Conservation (phyloP, 2,888 invertebrate genomes). For the Meiosimyza decipiens region DNA sequence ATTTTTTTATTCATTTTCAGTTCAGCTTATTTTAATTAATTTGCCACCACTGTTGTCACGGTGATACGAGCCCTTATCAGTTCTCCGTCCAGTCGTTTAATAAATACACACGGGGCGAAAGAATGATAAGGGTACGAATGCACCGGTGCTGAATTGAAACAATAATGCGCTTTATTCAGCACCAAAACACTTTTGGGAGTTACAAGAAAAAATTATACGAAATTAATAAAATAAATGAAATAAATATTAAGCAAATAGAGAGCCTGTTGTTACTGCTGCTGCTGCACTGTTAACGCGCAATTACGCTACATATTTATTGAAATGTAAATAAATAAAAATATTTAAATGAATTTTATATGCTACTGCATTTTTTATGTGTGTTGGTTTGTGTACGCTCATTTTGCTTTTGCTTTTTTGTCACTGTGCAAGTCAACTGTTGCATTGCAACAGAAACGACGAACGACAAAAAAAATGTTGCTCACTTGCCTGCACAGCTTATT, state of each 20-base stretch:
- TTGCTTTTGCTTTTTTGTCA: slow-evolving; percentile 9
- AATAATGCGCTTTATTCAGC: slow-evolving; percentile 18
- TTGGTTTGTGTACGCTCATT: neutral
- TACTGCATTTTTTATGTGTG: neutral
- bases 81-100: slow-evolving; percentile 95
- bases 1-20: neutral
- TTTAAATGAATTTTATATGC: slow-evolving; percentile 9
- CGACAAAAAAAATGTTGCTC: neutral
- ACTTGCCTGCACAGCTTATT: slow-evolving; percentile 23
- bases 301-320: neutral
- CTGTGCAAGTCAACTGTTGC: slow-evolving; percentile 37
- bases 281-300: neutral
- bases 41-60: slow-evolving; percentile 68
- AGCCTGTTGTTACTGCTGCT: too few species aligned
- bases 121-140: slow-evolving; percentile 91
- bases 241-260: neutral
- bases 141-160: slow-evolving; percentile 58
- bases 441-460: neutral
- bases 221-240: slow-evolving; percentile 11
- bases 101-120: slow-evolving; percentile 84
- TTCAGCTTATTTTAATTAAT: slow-evolving; percentile 45
- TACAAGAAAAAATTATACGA: slow-evolving; percentile 21
- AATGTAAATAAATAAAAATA: slow-evolving; percentile 31
- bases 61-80: slow-evolving; percentile 94
- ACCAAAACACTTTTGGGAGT: slow-evolving; percentile 10